These are phyloP conservation scores for Pachydiplax longipennis DNA, from an alignment of 2,888 invertebrate species.

Conservation along the genomic window DNA sequence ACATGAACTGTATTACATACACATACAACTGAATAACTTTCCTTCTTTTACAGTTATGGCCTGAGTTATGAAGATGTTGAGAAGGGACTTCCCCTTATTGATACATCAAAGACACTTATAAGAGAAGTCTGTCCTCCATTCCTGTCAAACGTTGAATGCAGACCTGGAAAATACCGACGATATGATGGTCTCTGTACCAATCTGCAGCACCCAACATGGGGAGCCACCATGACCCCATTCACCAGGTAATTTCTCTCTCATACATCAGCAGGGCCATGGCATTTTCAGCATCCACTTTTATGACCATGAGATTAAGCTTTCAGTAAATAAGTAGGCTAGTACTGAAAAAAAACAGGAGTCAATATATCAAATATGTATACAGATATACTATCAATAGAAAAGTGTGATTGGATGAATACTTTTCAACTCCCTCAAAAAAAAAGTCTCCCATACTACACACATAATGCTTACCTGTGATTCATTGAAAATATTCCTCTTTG, in stretches of 20 bases:
- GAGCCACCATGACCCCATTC: constrained; percentile 83
- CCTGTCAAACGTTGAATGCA: constrained; percentile 85
- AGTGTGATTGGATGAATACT: too few relatives aligned
- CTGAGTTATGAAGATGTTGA: constrained; percentile 86
- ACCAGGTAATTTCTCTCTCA: constrained; percentile 67
- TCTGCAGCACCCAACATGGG: constrained; percentile 88
- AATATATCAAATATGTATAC: not conserved
- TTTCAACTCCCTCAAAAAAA: too few relatives aligned
- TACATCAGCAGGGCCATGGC: not conserved
- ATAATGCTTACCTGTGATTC: too few relatives aligned
- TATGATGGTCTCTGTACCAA: constrained; percentile 91
- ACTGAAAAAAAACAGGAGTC: too few relatives aligned
- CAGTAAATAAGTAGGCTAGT: not conserved
- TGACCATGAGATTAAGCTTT: not conserved
- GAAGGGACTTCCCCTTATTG: constrained; percentile 84
- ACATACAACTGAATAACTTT: not conserved
- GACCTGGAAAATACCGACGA: constrained; percentile 86
- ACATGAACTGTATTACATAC: too few relatives aligned
- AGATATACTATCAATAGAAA: too few relatives aligned
- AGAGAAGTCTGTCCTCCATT: constrained; percentile 88
- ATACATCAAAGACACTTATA: constrained; percentile 86
- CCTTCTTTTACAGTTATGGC: constrained; percentile 71
- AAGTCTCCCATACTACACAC: too few relatives aligned
- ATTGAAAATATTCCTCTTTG: too few relatives aligned
- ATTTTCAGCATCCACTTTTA: not conserved